Base-by-base conservation (phyloP, 2,888 invertebrate species). In the Papilio gigon region DNA sequence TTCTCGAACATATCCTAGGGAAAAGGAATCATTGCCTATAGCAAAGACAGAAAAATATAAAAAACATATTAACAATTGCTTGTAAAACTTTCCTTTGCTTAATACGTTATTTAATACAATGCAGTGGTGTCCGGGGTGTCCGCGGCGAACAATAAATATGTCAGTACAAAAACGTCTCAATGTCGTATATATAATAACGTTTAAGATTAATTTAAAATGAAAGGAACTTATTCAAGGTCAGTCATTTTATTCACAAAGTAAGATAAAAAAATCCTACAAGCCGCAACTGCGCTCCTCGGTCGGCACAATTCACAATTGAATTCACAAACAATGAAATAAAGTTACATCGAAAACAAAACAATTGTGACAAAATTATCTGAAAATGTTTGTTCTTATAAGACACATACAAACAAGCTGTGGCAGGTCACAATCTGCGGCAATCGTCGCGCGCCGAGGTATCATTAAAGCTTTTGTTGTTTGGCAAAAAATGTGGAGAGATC, bases 351-450 rank as follows among this genome's bases (percentile, higher is more conserved):
- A 47, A 47, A 40, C 60, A 47, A 60, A 60, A 60, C 47, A 37
- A 60, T 66, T 60, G 47, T 27, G 14, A 47, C 60, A 42, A n/a
- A 60, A 60, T 59, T 65, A 20, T 44, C 37, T 44, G n/a, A 30
- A 14, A 47, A 47, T 22, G 60, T 66, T 66, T 50, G 66, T 66
- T 66, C n/a, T 27, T 61, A 62, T 42, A 47, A 42, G n/a, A 27
- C 20, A 40, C 35, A 62, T 33, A 53, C 11, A 67, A 25, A 67
- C 33, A 50, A 62, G 59, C n/a, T 17, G 17, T 42, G 22, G 5
- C 17, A 60, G 25, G 14, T 20, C 37, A 33, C 50, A 20, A 62
- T 67, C 62, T 30, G 65, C 44, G 33, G 42, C 37, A n/a, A 59
- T 47, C 27, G 64, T 64, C 33, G 9, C 22, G 40, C 12, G 50